These are phyloP conservation scores for cat (Felis catus) DNA, from an alignment of 2,113 vertebrate species.

Conservation along the genomic window DNA sequence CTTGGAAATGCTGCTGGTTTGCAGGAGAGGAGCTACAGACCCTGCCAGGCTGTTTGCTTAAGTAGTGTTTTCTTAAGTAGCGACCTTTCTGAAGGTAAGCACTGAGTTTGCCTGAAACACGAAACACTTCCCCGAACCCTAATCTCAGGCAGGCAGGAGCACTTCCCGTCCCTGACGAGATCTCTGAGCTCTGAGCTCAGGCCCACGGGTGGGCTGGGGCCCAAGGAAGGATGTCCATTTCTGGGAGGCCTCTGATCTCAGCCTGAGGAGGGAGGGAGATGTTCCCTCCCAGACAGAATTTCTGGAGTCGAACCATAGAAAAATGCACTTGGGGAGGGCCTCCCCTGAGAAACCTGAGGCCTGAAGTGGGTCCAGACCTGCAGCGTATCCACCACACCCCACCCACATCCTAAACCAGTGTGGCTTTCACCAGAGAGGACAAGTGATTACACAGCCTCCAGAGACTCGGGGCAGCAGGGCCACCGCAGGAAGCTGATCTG, in stretches of 20 bases:
- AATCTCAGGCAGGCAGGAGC: not conserved
- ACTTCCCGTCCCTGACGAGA: not conserved
- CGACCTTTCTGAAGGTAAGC: conserved; percentile 42
- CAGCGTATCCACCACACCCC: not conserved
- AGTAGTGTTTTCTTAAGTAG: not conserved
- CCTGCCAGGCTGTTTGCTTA: not conserved
- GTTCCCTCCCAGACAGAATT: not conserved
- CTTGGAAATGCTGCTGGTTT: conserved; percentile 16
- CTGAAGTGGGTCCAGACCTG: not conserved
- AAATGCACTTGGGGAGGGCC: not conserved
- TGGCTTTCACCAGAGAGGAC: not conserved
- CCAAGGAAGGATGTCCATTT: not conserved
- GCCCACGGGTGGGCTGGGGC: not conserved
- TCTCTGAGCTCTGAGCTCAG: not conserved
- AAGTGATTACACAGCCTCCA: not conserved
- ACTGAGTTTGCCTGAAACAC: not conserved
- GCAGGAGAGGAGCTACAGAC: not conserved
- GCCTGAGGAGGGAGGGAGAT: not conserved
- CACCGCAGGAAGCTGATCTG: not conserved
- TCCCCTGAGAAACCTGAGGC: not conserved
- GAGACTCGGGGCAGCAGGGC: not conserved
- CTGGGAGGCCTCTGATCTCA: conserved; percentile 2
- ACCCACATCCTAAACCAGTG: not conserved
- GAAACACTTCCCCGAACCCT: not conserved
- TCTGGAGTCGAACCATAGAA: not conserved